Evolutionary conservation across 1,140 invertebrate species (phyloP).

Genomic region (Delia radicum): DNA sequence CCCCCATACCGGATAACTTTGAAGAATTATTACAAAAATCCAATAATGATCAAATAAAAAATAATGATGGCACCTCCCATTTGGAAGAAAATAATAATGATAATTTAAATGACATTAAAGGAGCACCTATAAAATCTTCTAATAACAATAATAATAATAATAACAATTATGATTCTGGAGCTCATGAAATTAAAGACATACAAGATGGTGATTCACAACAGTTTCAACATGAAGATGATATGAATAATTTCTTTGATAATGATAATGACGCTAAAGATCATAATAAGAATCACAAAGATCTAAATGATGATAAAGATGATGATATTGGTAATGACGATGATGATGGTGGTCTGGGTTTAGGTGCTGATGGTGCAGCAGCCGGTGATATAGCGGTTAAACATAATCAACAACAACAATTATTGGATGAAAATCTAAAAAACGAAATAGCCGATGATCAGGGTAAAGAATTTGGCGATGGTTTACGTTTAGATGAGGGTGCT

Average conservation of each 20-base stretch:
- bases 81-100: neutral
- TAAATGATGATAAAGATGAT: conserved; percentile 33
- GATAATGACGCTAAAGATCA: conserved; percentile 36
- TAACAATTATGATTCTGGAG: conserved; percentile 52
- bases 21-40: conserved; percentile 31
- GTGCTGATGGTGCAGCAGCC: conserved; percentile 16
- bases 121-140: conserved; percentile 42
- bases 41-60: conserved; percentile 8
- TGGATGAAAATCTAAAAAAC: conserved; percentile 51
- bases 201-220: conserved; percentile 49
- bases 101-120: conserved; percentile 27
- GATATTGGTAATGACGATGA: conserved; percentile 38
- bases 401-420: conserved; percentile 43
- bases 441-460: conserved; percentile 52
- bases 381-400: conserved; percentile 50
- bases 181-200: conserved; percentile 51
- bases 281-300: conserved; percentile 8
- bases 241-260: conserved; percentile 45
- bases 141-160: conserved; percentile 47
- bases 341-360: conserved; percentile 29
- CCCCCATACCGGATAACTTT: conserved; percentile 52
- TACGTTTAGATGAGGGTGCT: conserved; percentile 45
- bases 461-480: conserved; percentile 50
- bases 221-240: conserved; percentile 44
- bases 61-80: conserved; percentile 7